Conservation (phyloP, 2,797 vertebrate species). For the Gambusia yucatana region DNA sequence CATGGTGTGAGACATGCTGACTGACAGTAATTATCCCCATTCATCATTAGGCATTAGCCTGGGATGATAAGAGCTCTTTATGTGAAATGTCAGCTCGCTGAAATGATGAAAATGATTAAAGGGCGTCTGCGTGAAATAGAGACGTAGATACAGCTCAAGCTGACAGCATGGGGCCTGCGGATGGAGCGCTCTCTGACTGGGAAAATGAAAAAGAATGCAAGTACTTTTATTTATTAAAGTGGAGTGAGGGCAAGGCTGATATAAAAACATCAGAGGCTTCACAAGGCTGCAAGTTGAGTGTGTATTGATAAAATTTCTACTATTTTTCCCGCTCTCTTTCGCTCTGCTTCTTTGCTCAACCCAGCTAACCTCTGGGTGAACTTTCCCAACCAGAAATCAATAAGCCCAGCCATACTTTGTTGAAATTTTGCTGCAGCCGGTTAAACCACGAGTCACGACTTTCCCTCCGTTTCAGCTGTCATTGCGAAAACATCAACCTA, state of each 20-base stretch:
- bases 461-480: constrained; percentile 1
- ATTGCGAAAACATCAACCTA: constrained; percentile 19
- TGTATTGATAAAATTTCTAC: constrained; percentile 68
- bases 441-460: constrained; percentile 13
- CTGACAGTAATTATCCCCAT: constrained; percentile 67
- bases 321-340: constrained; percentile 45
- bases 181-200: constrained; percentile 4
- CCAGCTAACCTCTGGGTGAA: constrained; percentile 65
- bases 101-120: constrained; percentile 68
- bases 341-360: constrained; percentile 28
- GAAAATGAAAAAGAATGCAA: constrained; percentile 66
- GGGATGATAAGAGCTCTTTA: constrained; percentile 60
- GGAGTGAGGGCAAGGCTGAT: constrained; percentile 26
- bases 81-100: constrained; percentile 57
- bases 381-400: constrained; percentile 59
- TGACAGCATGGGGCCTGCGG: constrained; percentile 39
- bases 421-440: constrained; percentile 25
- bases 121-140: constrained; percentile 55
- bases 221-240: constrained; percentile 69
- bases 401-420: constrained; percentile 49
- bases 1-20: constrained; percentile 33
- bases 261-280: constrained; percentile 49
- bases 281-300: constrained; percentile 36
- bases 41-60: constrained; percentile 59
- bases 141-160: constrained; percentile 39